Evolutionary conservation across 2,797 vertebrate genomes (phyloP), one percentile per base, ranked within the genome.

Genomic region (Clarias laeviceps): DNA sequence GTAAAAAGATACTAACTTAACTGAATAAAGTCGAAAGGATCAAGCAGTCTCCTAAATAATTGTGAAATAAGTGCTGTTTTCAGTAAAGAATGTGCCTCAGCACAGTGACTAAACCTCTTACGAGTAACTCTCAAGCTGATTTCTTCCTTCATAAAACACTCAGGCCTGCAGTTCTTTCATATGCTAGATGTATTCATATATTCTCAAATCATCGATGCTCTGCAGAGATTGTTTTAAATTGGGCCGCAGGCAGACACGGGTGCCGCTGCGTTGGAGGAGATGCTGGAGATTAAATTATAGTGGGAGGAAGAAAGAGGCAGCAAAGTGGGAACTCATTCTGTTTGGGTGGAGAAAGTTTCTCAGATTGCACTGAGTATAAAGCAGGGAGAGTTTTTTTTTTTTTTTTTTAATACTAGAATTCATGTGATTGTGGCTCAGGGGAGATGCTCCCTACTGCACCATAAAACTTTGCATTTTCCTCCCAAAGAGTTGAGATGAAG

Each of bases 141-240:
- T 84, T 87, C 70, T 84, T 77, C 68, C 78, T 62, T 87, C 64
- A 87, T 87, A 82, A 82, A 81, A 82, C 68, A 81, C 45, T 29
- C 68, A 59, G 61, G 18, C 66, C 87, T 83, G 76, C 65, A 66
- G 64, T 61, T 54, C 68, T 80, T 82, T 69, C 78, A 83, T 62
- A 73, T 79, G 82, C 74, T 83, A 40, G 81, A 80, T 66, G 62
- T 86, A 82, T 87, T 93, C 90, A 88, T 91, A 90, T 91, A 94
- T 94, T 94, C 92, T 92, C 92, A 90, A 93, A 87, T 89, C 89
- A 89, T 89, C 90, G 85, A 88, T 77, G 90, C 89, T 93, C 90
- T 90, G 90, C 90, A 89, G 89, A 90, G 91, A 93, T 92, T 93
- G 91, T 87, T 91, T 90, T 89, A 93, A 94, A 94, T 93, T 93